Conservation (phyloP, 2,888 invertebrate species). For the Apocheima hispidaria region DNA sequence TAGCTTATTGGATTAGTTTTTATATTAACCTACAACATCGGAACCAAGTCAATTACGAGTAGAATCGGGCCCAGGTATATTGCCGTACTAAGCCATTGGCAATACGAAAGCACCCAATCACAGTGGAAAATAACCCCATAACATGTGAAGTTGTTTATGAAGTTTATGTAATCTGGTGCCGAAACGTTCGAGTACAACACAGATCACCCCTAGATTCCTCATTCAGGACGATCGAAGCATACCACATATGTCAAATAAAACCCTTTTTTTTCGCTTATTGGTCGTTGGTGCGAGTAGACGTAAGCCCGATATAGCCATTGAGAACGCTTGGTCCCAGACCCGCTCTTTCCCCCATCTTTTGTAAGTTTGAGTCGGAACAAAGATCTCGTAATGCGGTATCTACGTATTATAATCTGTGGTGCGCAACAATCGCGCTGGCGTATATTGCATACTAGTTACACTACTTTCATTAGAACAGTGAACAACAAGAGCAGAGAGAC, state of each 20-base stretch:
- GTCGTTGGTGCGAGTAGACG: no score
- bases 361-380: no score
- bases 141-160: slow-evolving; percentile 23
- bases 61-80: not conserved
- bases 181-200: slow-evolving; percentile 20
- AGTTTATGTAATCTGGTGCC: slow-evolving; percentile 27
- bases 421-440: slow-evolving; percentile 23
- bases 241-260: no score
- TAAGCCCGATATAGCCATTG: no score
- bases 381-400: no score
- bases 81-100: slow-evolving; percentile 2
- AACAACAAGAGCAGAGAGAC: slow-evolving; percentile 38
- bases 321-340: no score
- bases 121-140: slow-evolving; percentile 31
- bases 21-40: not conserved
- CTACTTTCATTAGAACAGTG: slow-evolving; percentile 56
- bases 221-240: no score
- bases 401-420: no score
- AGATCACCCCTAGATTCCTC: no score
- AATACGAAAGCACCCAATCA: slow-evolving; percentile 13
- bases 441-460: slow-evolving; percentile 45
- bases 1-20: not conserved
- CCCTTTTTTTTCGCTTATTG: no score
- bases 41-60: slow-evolving; percentile 3
- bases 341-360: no score